Evolutionary conservation across 2,113 vertebrate genomes (phyloP).

Genomic region (Choloepus hoffmanni): DNA sequence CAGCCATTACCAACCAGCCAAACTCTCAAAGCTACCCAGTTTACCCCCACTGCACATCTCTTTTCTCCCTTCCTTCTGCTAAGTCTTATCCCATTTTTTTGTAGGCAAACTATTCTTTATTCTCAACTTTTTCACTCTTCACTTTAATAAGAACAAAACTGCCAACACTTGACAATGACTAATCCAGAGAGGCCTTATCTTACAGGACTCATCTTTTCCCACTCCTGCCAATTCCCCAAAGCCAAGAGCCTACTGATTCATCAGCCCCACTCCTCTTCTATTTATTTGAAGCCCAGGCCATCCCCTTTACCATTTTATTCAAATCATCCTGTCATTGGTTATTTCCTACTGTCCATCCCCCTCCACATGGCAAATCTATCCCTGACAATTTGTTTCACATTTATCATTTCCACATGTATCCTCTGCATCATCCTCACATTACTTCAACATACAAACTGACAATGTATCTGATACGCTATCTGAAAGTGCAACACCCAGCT

Average conservation of each 20-base stretch:
- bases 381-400: neutral
- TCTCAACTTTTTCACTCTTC: neutral
- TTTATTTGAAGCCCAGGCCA: neutral
- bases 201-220: neutral
- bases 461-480: neutral
- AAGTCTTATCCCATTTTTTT: neutral
- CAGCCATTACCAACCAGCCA: neutral
- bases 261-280: neutral
- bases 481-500: neutral
- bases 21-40: neutral
- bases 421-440: neutral
- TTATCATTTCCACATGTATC: neutral
- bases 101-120: neutral
- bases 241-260: neutral
- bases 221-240: neutral
- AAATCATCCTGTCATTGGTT: neutral
- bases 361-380: neutral
- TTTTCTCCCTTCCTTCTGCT: neutral
- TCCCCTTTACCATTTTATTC: neutral
- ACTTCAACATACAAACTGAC: neutral
- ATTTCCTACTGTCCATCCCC: neutral
- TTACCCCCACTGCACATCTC: neutral
- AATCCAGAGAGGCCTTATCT: neutral
- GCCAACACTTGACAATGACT: neutral
- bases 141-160: slow-evolving; percentile 26